Conservation (phyloP, 2,797 vertebrate species). For the Calcarius lapponicus region DNA sequence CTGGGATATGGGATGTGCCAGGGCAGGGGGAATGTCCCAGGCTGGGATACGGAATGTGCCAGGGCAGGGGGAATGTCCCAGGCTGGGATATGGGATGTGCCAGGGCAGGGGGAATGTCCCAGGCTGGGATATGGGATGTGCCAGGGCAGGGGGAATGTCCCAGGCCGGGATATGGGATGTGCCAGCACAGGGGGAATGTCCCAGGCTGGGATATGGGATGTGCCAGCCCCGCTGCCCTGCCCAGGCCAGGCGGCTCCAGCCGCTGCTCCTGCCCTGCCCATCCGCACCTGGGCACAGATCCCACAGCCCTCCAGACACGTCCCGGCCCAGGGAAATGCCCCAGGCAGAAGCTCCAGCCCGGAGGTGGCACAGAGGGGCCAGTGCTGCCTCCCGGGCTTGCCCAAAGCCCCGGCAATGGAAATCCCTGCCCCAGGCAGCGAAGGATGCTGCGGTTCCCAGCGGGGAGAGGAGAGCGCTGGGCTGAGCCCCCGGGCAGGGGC, state of each 20-base stretch:
- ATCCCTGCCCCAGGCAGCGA: background rate
- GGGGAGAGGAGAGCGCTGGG: background rate
- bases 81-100: no score
- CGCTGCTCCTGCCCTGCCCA: fast-evolving
- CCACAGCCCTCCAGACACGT: background rate
- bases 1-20: no score
- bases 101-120: no score
- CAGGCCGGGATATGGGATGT: fast-evolving
- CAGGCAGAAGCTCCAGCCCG: background rate
- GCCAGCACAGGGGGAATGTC: no score
- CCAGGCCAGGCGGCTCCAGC: background rate
- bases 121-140: no score
- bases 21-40: no score
- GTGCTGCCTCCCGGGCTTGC: background rate
- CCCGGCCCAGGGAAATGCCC: background rate
- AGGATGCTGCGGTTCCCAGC: background rate
- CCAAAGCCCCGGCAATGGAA: background rate
- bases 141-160: no score
- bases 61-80: no score
- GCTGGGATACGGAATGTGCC: no score
- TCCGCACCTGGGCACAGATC: background rate
- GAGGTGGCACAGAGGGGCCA: background rate
- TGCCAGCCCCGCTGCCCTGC: background rate
- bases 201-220: fast-evolving
- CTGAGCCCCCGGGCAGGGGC: background rate